Conservation (phyloP, 2,888 invertebrate species). For the Aricia artaxerxes region DNA sequence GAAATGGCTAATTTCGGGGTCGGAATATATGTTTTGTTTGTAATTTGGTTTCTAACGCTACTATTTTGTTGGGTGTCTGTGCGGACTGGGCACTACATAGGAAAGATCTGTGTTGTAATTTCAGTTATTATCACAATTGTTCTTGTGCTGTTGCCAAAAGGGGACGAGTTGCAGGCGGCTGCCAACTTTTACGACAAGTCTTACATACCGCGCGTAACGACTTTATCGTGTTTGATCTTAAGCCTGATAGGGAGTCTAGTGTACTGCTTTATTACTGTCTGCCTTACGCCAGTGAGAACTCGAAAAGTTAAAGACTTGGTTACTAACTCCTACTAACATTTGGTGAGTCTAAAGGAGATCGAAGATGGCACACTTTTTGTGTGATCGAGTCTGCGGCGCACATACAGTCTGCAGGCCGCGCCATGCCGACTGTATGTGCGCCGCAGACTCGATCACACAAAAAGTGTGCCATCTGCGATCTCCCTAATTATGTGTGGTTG, state of each 20-base stretch:
- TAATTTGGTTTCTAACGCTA: slow-evolving; percentile 83
- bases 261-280: slow-evolving; percentile 58
- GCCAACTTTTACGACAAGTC: slow-evolving; percentile 76
- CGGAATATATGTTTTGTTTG: slow-evolving; percentile 83
- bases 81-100: slow-evolving; percentile 83
- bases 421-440: too few relatives aligned
- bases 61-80: slow-evolving; percentile 83
- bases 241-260: slow-evolving; percentile 54
- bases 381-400: too few relatives aligned
- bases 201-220: slow-evolving; percentile 57
- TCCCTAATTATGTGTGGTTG: too few relatives aligned
- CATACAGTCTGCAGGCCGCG: too few relatives aligned
- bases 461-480: too few relatives aligned
- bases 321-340: slow-evolving; percentile 44
- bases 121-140: slow-evolving; percentile 80
- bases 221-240: slow-evolving; percentile 55
- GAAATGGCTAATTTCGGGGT: slow-evolving; percentile 80
- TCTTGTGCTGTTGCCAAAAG: slow-evolving; percentile 81
- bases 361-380: too few relatives aligned
- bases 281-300: slow-evolving; percentile 61
- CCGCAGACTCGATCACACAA: too few relatives aligned
- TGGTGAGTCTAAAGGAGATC: slow-evolving; percentile 50
- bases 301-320: slow-evolving; percentile 61
- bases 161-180: slow-evolving; percentile 57
- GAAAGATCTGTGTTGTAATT: slow-evolving; percentile 79